These are phyloP conservation scores for Odontamblyopus rebecca DNA, from an alignment of 2,797 vertebrate species.

Conservation along the genomic window DNA sequence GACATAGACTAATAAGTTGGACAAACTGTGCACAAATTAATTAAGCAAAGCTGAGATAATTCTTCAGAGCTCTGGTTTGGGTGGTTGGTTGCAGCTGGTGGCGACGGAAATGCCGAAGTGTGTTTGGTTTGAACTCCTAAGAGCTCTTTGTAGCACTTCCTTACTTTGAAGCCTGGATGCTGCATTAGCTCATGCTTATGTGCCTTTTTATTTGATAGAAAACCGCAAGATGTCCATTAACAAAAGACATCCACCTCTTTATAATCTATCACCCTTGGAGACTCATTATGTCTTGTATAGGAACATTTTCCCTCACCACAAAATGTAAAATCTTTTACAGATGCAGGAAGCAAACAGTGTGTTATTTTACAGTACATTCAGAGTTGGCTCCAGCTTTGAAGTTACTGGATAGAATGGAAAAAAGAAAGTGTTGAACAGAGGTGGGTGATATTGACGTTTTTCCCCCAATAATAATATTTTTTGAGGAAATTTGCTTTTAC, in stretches of 20 bases:
- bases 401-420: background rate
- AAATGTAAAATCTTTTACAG: background rate
- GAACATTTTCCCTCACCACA: no score
- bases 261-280: background rate
- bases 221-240: slow-evolving; percentile 15
- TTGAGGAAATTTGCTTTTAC: no score
- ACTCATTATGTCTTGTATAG: no score
- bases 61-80: background rate
- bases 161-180: slow-evolving; percentile 28
- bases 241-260: background rate
- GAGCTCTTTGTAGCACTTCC: slow-evolving; percentile 25
- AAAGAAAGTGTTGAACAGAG: no score
- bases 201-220: slow-evolving; percentile 6
- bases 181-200: slow-evolving; percentile 12
- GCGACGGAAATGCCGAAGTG: slow-evolving; percentile 16
- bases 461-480: no score
- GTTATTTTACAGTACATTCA: background rate
- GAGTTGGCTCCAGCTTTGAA: background rate
- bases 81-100: slow-evolving; percentile 8
- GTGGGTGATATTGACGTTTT: no score
- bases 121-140: slow-evolving; percentile 18
- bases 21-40: background rate
- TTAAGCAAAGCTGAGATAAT: background rate
- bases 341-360: background rate
- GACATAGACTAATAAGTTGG: background rate